Base-by-base conservation (phyloP, 2,113 vertebrate genomes). In the Carollia perspicillata region DNA sequence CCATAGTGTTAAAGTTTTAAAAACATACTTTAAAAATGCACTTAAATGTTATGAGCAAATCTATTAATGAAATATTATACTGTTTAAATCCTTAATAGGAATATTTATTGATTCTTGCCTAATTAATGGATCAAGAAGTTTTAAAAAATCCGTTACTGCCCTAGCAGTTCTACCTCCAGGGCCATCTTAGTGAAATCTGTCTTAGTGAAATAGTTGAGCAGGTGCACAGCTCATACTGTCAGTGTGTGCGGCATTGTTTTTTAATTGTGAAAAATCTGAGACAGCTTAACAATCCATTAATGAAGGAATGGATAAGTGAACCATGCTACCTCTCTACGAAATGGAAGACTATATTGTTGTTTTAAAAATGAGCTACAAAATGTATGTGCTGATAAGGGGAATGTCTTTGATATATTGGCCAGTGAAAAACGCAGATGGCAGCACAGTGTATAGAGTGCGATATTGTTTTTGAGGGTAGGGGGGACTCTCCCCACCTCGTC, bases 1-100 rank as follows among this genome's bases (percentile, higher is more conserved):
- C 47, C 30, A 33, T 80, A 92, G 37, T 87, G 44, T 83, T 93
- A 72, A 94, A 85, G 35, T 92, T 97, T 92, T 89, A 85, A 90
- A 91, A 83, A 40, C 74, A 37, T 66, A 86, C 17, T 77, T 74
- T 66, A 35, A 75, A 89, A 86, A 58, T 66, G 35, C 10, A 72
- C 26, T 84, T 94, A 88, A 77, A 78, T 90, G 13, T 87, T 80
- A 84, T 69, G 33, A 85, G 51, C 2, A 30, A 75, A 65, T 84
- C 69, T 94, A 89, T 94, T 93, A 85, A 88, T 90, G 66, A 94
- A 78, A 71, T 53, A 40, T 51, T 35, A 63, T 42, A 55, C 58
- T 90, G 75, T 53, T 90, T 94, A 89, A 84, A 91, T 74, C 13
- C 33, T n/a, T 63, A 83, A 51, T 80, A 47, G 42, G 47, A 92